Conservation (phyloP, 1,140 invertebrate genomes). For the Vanessa tameamea region DNA sequence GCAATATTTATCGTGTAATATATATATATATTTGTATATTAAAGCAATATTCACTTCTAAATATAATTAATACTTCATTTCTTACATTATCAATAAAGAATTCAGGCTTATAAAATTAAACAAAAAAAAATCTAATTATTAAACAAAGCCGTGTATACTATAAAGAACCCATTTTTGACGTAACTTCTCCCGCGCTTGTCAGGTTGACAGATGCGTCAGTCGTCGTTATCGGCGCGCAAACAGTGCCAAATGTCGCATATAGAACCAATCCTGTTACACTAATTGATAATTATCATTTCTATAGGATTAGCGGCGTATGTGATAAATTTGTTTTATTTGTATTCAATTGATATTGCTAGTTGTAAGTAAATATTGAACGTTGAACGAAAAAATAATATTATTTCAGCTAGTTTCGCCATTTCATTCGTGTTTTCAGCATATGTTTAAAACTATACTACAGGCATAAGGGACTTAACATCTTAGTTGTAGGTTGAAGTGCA, state of each 20-base stretch:
- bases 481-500: no score
- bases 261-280: conserved; percentile 9
- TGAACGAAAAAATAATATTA: background rate
- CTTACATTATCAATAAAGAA: no score
- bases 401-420: background rate
- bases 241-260: conserved; percentile 22
- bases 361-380: background rate
- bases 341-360: background rate
- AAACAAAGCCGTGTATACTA: background rate
- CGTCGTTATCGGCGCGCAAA: conserved; percentile 27
- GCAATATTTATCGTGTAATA: no score
- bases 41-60: no score
- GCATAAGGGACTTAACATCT: no score
- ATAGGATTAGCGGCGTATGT: conserved; percentile 19
- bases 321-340: conserved; percentile 16
- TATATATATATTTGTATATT: no score
- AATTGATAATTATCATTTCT: conserved; percentile 24
- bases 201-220: conserved; percentile 25
- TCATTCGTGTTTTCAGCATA: no score
- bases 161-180: conserved; percentile 14
- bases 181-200: conserved; percentile 4
- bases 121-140: background rate
- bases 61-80: no score
- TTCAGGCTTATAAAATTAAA: background rate
- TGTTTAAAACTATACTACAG: no score